Evolutionary conservation across 2,888 invertebrate genomes (phyloP).

Genomic region (Phengaris alcon): DNA sequence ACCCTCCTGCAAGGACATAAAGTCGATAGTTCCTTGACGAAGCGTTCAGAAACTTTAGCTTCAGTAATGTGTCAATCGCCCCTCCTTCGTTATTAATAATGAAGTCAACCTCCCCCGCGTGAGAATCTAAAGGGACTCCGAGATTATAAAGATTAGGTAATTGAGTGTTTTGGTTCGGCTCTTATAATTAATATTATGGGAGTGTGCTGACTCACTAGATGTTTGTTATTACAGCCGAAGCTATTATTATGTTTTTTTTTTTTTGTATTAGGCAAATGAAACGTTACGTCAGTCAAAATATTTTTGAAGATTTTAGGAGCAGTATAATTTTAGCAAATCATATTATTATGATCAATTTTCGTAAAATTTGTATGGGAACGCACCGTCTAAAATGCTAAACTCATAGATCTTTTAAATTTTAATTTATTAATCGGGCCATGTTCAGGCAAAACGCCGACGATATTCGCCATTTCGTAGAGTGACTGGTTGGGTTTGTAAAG

Average conservation of each 20-base stretch:
- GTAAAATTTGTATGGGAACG: neutral
- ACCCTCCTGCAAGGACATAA: conserved; percentile 39
- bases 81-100: conserved; percentile 64
- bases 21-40: conserved; percentile 37
- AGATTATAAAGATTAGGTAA: conserved; percentile 68
- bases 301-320: conserved; percentile 2
- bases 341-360: neutral
- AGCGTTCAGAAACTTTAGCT: conserved; percentile 40
- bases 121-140: conserved; percentile 68
- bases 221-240: conserved; percentile 25
- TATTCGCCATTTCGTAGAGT: too few species aligned
- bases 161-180: conserved; percentile 64
- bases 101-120: conserved; percentile 66
- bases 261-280: too few species aligned
- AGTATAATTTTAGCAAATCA: neutral
- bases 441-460: too few species aligned
- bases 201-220: conserved; percentile 59
- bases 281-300: neutral
- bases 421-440: too few species aligned
- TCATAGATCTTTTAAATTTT: too few species aligned
- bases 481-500: too few species aligned
- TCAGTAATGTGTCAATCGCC: conserved; percentile 70
- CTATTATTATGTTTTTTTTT: neutral
- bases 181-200: conserved; percentile 68
- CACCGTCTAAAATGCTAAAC: too few species aligned